These are phyloP conservation scores for Cydia pomonella DNA, from an alignment of 1,140 invertebrate species.

Conservation along the genomic window DNA sequence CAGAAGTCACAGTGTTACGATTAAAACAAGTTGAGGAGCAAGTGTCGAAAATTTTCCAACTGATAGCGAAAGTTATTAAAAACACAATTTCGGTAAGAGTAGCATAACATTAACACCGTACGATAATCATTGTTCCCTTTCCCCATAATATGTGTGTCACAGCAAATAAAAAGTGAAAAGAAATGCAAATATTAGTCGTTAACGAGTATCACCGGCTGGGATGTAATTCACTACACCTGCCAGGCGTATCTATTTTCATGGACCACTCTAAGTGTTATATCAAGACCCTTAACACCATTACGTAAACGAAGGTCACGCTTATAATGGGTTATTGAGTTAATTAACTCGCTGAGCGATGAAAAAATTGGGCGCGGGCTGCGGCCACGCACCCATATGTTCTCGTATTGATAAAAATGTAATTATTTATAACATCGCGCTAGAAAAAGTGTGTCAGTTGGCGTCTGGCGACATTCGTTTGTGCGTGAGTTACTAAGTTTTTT, in stretches of 20 bases:
- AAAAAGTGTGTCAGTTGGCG: conserved; percentile 66
- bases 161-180: conserved; percentile 41
- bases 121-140: conserved; percentile 26
- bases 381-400: conserved; percentile 38
- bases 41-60: neutral
- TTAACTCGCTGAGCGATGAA: neutral
- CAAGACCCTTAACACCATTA: neutral
- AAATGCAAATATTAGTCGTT: conserved; percentile 37
- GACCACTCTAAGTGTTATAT: conserved; percentile 13
- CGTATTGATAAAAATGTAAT: conserved; percentile 63
- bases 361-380: neutral
- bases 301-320: neutral
- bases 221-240: conserved; percentile 14
- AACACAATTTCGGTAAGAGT: conserved; percentile 21
- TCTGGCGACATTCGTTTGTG: conserved; percentile 44
- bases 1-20: neutral
- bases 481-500: neutral
- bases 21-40: neutral
- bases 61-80: neutral
- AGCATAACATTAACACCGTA: conserved; percentile 14
- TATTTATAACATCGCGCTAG: conserved; percentile 63
- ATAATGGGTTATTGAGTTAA: neutral
- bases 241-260: neutral
- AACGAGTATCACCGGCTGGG: conserved; percentile 30
- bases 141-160: conserved; percentile 32